Base-by-base conservation (phyloP, 1,140 invertebrate species). In the Heliconius melpomene region DNA sequence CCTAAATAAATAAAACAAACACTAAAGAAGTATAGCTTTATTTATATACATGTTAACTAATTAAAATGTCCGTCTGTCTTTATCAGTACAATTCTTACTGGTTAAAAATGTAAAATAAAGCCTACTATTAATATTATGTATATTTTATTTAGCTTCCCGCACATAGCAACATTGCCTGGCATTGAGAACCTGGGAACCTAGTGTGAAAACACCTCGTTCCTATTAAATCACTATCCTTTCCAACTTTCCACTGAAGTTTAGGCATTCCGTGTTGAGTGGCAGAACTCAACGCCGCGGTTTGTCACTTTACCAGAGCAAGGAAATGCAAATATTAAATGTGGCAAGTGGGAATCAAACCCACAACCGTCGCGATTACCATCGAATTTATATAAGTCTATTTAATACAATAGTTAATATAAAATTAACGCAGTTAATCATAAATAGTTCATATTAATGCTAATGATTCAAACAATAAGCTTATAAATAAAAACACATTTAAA, bases 11-110 rank as follows among this genome's bases (percentile, higher is more conserved):
- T 23, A 57, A 23, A 57, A 23, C 9, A 66, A 29, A 23, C 1
- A 66, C 13, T 13, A 66, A 66, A 16, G 60, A 66, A 29, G 60
- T 29, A 66, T 66, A 66, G 60, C 60, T 26, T 66, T 66, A 66
- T 66, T 9, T 60, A 23, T 60, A 26, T 66, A 66, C 23, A 66
- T 26, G 60, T 66, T 66, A 66, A 57, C 54, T 57, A 57, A 23
- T 29, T 66, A 29, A 26, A 66, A 66, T 29, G 60, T 66, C 60
- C 60, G 60, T 66, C 60, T 66, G n/a, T 29, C 9, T 66, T 1
- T 66, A 26, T 23, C 26, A 66, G 60, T 66, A 29, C 9, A 66
- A 66, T 66, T 3, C 1, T 26, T 29, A 66, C 60, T 66, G 60
- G 23, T 29, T 26, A 13, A 57, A 66, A 26, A 36, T 36, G 60